These are phyloP conservation scores for Caenorhabditis angaria DNA, from an alignment of 2,888 invertebrate genomes.

Conservation along the genomic window DNA sequence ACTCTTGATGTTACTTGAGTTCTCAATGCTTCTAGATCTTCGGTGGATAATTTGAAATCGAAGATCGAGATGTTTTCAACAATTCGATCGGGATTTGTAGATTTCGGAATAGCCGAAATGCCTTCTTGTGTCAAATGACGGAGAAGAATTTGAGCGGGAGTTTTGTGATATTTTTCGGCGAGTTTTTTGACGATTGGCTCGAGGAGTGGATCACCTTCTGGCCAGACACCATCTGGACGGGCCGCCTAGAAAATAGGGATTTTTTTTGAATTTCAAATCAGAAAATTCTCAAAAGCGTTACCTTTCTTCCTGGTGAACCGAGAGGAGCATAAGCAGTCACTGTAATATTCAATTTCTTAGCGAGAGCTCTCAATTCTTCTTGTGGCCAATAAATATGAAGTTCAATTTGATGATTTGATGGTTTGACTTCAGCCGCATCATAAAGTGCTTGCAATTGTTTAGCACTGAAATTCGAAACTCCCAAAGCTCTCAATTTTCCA, in stretches of 20 bases:
- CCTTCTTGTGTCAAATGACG: slow-evolving; percentile 57
- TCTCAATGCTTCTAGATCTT: slow-evolving; percentile 49
- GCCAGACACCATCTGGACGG: slow-evolving; percentile 54
- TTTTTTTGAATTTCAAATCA: neutral
- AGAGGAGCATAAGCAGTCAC: slow-evolving; percentile 59
- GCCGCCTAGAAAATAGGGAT: slow-evolving; percentile 29
- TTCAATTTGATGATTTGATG: slow-evolving; percentile 75
- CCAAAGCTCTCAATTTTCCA: slow-evolving; percentile 58
- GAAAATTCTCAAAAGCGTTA: slow-evolving; percentile 8
- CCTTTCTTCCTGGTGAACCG: slow-evolving; percentile 56
- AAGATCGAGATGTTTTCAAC: slow-evolving; percentile 59
- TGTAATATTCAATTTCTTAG: slow-evolving; percentile 78
- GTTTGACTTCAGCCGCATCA: slow-evolving; percentile 64
- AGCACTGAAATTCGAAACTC: slow-evolving; percentile 65
- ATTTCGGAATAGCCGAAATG: slow-evolving; percentile 59
- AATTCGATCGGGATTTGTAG: slow-evolving; percentile 51
- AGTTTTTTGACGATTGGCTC: slow-evolving; percentile 48
- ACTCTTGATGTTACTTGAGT: slow-evolving; percentile 36
- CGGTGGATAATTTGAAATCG: slow-evolving; percentile 54
- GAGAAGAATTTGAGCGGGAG: slow-evolving; percentile 57
- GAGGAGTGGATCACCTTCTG: slow-evolving; percentile 51
- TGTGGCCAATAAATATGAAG: slow-evolving; percentile 84
- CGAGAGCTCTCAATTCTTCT: slow-evolving; percentile 77
- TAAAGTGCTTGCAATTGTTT: slow-evolving; percentile 65
- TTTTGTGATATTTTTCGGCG: slow-evolving; percentile 53